Evolutionary conservation across 2,113 vertebrate genomes (phyloP).

Genomic region (Nansenia antarctica): DNA sequence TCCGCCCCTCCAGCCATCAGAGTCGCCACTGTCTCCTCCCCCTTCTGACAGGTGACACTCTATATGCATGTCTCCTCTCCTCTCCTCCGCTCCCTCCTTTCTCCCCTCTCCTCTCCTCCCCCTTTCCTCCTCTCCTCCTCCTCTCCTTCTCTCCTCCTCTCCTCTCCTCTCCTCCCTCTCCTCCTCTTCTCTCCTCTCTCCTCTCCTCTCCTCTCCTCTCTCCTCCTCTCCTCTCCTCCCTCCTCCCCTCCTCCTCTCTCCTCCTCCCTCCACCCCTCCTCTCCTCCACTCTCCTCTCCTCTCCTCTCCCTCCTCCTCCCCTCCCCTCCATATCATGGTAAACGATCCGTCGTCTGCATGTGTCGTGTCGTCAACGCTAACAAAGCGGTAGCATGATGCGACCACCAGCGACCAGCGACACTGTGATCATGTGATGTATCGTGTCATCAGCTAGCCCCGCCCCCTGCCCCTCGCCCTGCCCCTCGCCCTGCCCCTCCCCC

Average conservation of each 20-base stretch:
- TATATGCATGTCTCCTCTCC: slow-evolving; percentile 36
- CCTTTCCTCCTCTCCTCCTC: not conserved
- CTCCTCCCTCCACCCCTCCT: not conserved
- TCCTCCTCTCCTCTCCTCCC: not conserved
- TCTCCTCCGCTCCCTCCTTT: not conserved
- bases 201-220: not conserved
- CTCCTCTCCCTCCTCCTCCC: not conserved
- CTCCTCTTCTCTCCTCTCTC: not conserved
- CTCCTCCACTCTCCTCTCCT: not conserved
- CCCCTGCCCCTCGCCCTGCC: no score
- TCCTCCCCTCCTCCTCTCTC: not conserved
- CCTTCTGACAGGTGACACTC: slow-evolving; percentile 78
- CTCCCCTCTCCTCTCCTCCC: not conserved
- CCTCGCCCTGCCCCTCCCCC: not conserved
- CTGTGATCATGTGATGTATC: no score
- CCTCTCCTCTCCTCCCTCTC: not conserved
- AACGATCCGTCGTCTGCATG: no score
- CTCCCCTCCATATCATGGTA: not conserved
- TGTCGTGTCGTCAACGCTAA: no score
- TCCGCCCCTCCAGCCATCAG: slow-evolving; percentile 51
- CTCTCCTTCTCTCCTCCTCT: not conserved
- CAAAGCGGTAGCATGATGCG: no score
- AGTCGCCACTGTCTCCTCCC: slow-evolving; percentile 65
- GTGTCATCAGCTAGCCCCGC: no score
- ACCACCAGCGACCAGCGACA: no score